Conservation (phyloP, 1,140 invertebrate species). For the Potamilus streckersoni region DNA sequence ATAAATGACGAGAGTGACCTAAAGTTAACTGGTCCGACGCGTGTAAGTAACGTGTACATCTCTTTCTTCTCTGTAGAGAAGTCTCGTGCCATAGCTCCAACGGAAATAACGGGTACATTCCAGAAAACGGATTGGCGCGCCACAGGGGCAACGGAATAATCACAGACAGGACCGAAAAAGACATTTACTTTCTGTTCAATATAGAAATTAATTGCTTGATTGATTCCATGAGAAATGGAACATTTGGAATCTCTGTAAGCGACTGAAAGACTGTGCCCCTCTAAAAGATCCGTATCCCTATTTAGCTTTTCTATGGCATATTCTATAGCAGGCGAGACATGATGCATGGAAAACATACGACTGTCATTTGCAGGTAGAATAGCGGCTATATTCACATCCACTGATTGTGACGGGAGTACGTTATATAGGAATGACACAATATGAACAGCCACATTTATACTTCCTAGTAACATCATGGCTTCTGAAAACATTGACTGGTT, state of each 20-base stretch:
- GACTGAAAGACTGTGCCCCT: constrained; percentile 33
- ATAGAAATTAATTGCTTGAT: constrained; percentile 56
- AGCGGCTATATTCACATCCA: constrained; percentile 31
- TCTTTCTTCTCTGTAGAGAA: constrained; percentile 71
- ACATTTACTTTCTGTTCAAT: constrained; percentile 73
- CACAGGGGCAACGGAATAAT: constrained; percentile 91
- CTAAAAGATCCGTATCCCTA: constrained; percentile 20
- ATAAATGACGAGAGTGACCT: constrained; percentile 78
- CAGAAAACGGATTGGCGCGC: constrained; percentile 83
- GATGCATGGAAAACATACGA: constrained; percentile 40
- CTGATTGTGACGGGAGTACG: too few species aligned
- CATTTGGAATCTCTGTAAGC: constrained; percentile 52
- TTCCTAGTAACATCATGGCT: too few species aligned
- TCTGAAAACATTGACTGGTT: too few species aligned
- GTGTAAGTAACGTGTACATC: constrained; percentile 81
- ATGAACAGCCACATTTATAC: background rate
- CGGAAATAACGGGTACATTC: constrained; percentile 88
- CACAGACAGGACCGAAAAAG: constrained; percentile 91
- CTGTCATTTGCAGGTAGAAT: constrained; percentile 34
- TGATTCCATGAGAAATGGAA: constrained; percentile 43
- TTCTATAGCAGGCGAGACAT: constrained; percentile 44
- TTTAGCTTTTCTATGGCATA: constrained; percentile 45
- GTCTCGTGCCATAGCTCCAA: constrained; percentile 85
- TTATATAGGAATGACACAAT: background rate
- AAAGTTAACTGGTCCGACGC: constrained; percentile 85